These are phyloP conservation scores for Spizaetus ornatus DNA, from an alignment of 2,113 vertebrate genomes.

Conservation along the genomic window DNA sequence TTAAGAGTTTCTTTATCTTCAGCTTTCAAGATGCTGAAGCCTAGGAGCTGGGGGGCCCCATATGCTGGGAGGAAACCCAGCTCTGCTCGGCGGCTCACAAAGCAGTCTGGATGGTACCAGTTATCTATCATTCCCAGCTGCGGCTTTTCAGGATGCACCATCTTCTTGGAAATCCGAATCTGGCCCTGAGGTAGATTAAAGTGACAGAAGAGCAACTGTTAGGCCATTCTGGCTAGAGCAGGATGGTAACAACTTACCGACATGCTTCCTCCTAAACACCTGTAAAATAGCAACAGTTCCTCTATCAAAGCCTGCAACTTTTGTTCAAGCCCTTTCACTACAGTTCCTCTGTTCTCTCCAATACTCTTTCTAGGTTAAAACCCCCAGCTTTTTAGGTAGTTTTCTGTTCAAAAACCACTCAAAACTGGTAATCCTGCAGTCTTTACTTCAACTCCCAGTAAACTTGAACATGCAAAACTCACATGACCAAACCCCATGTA, in stretches of 20 bases:
- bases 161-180: conserved; percentile 94
- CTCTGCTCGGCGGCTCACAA: conserved; percentile 83
- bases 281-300: background rate
- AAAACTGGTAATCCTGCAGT: background rate
- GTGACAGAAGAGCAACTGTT: background rate
- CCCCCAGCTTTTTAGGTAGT: background rate
- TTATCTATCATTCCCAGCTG: conserved; percentile 97
- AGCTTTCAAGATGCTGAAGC: conserved; percentile 79
- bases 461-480: background rate
- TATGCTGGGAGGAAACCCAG: conserved; percentile 86
- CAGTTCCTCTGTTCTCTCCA: background rate
- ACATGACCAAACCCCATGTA: background rate
- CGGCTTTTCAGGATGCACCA: conserved; percentile 89
- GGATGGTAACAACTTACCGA: background rate
- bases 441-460: background rate
- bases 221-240: background rate
- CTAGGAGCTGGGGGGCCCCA: conserved; percentile 85
- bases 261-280: background rate
- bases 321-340: background rate
- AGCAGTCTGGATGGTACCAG: conserved; percentile 95
- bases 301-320: background rate
- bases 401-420: background rate
- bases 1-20: conserved; percentile 90
- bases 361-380: background rate
- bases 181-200: conserved; percentile 79